Evolutionary conservation across 2,113 vertebrate genomes (phyloP).

Genomic region (Mionectes macconnelli): DNA sequence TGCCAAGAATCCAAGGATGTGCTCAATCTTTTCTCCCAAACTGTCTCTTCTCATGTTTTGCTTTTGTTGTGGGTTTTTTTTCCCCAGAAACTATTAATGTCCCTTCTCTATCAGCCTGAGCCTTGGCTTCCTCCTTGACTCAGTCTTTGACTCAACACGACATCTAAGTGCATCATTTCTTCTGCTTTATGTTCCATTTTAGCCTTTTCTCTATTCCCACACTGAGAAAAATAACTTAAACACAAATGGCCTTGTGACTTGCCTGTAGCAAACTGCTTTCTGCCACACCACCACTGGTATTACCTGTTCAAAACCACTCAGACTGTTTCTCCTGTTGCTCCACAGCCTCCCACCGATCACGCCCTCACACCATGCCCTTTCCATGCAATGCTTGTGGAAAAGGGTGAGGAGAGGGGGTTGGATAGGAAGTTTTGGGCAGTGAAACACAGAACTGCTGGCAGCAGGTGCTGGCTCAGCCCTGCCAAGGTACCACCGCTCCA

Average conservation of each 20-base stretch:
- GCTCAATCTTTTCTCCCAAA: background rate
- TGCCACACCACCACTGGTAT: accelerated
- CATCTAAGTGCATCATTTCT: background rate
- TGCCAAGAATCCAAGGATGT: background rate
- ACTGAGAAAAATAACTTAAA: background rate
- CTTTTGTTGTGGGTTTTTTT: background rate
- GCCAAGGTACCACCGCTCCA: background rate
- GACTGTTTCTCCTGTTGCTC: background rate
- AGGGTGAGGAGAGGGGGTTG: background rate
- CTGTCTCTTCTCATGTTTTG: background rate
- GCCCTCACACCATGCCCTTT: accelerated
- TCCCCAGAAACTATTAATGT: background rate
- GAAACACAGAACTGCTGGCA: background rate
- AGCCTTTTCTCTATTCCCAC: background rate
- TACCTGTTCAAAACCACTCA: background rate
- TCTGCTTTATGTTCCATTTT: background rate
- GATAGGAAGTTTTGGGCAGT: background rate
- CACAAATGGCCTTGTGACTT: background rate
- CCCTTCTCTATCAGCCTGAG: background rate
- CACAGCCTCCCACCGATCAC: background rate
- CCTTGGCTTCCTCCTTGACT: background rate
- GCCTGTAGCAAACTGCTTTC: background rate
- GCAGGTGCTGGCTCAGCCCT: background rate
- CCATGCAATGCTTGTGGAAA: background rate
- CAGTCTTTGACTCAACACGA: background rate